Base-by-base conservation (phyloP, 2,797 vertebrate species). In the Erethizon dorsatum region DNA sequence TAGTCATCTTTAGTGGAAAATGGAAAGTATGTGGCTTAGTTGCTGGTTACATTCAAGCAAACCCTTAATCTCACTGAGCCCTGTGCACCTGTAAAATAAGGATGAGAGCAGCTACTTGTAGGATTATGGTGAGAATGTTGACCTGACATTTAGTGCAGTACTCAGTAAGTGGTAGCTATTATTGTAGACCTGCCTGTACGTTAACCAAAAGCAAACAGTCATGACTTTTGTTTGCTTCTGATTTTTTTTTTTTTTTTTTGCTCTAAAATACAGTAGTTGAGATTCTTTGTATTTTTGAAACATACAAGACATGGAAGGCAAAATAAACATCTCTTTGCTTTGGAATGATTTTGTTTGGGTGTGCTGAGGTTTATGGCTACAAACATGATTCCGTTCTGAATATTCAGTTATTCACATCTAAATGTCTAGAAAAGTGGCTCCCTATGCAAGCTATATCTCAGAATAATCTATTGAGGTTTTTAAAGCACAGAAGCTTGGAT, bases 371-470 rank as follows among this genome's bases (percentile, higher is more conserved):
- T 91, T 90, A 28, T 41, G 54, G 54, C 45, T 88, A 33, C 11
- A 82, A 90, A 95, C 31, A 10, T 59, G 71, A 73, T 92, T 94
- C n/a, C n/a, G 33, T 84, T 92, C 69, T 18, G 95, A 45, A 47
- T 79, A 45, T 75, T 95, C 12, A 92, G 2, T 47, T 97, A 8
- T 95, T 96, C 69, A 37, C 54, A 92, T 59, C 87, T 78, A 69
- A 73, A 83, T 57, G 45, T 73, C 45, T 91, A 67, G 56, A 75
- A 95, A 61, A 90, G 0, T 26, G 15, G 20, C 20, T 84, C 54
- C 13, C 14, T 83, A 78, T 24, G 12, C 14, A 83, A 79, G 22
- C 28, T 79, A 28, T 50, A 7, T 77, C 28, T 63, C 71, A 52
- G 31, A 90, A 88, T 63, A 90, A 86, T n/a, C 31, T 91, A 69